A percentile compares a stretch with the other conserved stretches of the same genome.
Evolutionary conservation across 2,797 vertebrate species (phyloP).

Genomic region (Nothura maculosa): DNA sequence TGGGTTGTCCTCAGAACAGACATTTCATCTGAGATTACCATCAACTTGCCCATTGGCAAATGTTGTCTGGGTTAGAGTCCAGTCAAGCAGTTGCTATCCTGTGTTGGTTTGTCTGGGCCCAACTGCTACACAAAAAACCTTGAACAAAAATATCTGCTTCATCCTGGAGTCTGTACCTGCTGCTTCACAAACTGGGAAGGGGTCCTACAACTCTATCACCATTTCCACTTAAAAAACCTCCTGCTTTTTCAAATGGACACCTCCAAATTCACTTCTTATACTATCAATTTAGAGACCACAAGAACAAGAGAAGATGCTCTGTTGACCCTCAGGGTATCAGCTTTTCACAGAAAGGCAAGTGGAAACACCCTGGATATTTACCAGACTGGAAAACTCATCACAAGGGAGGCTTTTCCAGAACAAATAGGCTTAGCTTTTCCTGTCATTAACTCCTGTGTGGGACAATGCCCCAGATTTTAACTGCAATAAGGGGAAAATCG

Average conservation of each 20-base stretch:
- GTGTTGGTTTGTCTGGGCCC: not conserved
- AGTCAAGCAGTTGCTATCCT: not conserved
- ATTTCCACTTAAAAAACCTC: too few species aligned
- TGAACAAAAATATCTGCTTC: accelerated
- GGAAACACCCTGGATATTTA: not conserved
- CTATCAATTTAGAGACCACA: not conserved
- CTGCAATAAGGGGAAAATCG: not conserved
- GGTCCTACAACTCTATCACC: not conserved
- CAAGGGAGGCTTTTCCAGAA: not conserved
- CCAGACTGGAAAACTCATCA: conserved; percentile 1
- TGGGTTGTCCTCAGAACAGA: accelerated
- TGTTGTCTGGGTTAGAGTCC: not conserved
- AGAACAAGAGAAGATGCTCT: not conserved
- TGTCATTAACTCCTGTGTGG: not conserved
- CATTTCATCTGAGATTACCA: conserved; percentile 5
- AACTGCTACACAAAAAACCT: not conserved
- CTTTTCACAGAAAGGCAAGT: not conserved
- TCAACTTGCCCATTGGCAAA: not conserved
- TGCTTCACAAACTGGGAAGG: not conserved
- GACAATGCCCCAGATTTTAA: conserved; percentile 59
- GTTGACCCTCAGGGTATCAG: not conserved
- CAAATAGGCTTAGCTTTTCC: not conserved
- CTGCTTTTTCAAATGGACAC: not conserved
- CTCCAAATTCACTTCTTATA: not conserved
- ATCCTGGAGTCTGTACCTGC: not conserved